Base-by-base conservation (phyloP, 2,113 vertebrate genomes). In the Bombycilla garrulus region DNA sequence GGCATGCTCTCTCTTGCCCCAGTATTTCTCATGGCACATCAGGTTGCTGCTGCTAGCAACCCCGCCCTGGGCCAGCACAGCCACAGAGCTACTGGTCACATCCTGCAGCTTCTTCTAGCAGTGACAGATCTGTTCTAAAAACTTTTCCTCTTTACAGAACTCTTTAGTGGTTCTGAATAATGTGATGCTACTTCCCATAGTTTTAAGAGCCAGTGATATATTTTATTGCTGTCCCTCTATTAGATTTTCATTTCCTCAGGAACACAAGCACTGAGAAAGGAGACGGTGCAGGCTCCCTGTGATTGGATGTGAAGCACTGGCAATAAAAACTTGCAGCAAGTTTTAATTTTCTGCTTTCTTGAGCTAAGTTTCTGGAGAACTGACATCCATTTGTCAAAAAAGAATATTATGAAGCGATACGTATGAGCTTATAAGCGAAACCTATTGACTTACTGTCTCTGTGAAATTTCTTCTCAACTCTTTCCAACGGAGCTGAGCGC, bases 321-420 rank as follows among this genome's bases (percentile, higher is more conserved):
- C 78, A 87, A 77, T 95, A 96, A 90, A 85, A 92, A 72, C 93
- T 65, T 92, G 65, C 42, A 80, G 60, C 80, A 88, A 92, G 60
- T 90, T 92, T 92, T 96, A 80, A 92, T 93, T 88, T 95, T 96
- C 82, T 95, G 65, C 86, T 86, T 96, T 94, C 94, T 57, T 86
- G 90, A 84, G 72, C 53, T 88, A 84, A 67, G 86, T 93, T 97
- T 92, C 83, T 60, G 57, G 82, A 96, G 80, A 74, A 88, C 64
- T 78, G 86, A 94, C 83, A 88, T 66, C 88, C 61, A 86, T 88
- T 96, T 90, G 72, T 95, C 94, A 95, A 90, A 87, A 88, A 45
- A 76, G 80, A 91, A 93, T 96, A 94, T 92, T 84, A 81, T 57
- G 88, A 84, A 92, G 77, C 0, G 2, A 86, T 84, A 96, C 70